phyloP scores from a whole-genome alignment of 1,140 invertebrate species.

The Scaptodrosophila lebanonensis region DNA sequence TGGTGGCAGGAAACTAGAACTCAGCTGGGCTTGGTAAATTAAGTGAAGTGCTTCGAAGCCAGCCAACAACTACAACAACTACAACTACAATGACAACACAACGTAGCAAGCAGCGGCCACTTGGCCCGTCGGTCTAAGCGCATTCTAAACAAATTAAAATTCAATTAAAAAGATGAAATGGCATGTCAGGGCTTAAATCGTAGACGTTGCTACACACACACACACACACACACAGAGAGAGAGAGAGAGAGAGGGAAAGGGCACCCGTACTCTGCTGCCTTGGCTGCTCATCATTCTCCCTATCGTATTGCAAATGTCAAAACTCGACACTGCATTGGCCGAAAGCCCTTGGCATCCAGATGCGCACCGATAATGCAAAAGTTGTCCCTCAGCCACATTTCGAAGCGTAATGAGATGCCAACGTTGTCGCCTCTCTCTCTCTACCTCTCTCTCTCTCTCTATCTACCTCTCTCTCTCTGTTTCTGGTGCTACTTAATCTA shows the following conservation, averaged over 20 bases:
- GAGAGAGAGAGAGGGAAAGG: too few species aligned
- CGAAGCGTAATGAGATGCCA: too few species aligned
- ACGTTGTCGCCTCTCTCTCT: too few species aligned
- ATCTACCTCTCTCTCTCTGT: conserved; percentile 14
- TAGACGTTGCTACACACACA: conserved; percentile 5
- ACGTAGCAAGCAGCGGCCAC: conserved; percentile 29
- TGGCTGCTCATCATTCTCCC: too few species aligned
- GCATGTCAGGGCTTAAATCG: conserved; percentile 58
- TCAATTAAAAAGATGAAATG: conserved; percentile 77
- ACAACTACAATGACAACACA: neutral
- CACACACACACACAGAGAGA: too few species aligned
- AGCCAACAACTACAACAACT: conserved; percentile 2
- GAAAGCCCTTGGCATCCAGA: too few species aligned
- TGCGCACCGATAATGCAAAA: too few species aligned
- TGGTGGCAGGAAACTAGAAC: conserved; percentile 21
- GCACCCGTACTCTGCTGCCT: too few species aligned
- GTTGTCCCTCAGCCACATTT: too few species aligned
- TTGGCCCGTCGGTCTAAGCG: conserved; percentile 53
- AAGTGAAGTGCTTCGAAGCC: conserved; percentile 26
- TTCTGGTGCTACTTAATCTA: conserved; percentile 32
- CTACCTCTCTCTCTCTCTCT: too few species aligned
- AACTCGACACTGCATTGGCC: too few species aligned
- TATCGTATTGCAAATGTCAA: too few species aligned
- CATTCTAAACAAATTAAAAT: conserved; percentile 77
- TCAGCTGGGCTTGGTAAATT: conserved; percentile 39